Evolutionary conservation across 1,140 invertebrate species (phyloP).

Genomic region (Drosophila nigrodunni): DNA sequence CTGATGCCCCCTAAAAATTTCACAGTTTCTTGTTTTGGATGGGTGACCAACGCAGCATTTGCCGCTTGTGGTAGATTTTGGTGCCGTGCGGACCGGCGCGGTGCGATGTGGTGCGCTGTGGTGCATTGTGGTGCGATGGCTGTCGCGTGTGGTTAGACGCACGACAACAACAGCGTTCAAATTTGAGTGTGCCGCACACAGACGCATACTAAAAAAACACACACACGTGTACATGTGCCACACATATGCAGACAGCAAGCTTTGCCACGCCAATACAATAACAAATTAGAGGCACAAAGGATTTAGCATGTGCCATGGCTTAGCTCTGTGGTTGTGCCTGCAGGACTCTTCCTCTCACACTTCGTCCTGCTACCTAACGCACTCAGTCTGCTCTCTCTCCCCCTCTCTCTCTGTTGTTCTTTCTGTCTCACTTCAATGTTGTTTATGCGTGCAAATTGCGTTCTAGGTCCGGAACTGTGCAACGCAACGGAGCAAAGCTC

Average conservation of each 20-base stretch:
- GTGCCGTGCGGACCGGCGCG: background rate
- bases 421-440: slow-evolving; percentile 21
- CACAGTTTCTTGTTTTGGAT: slow-evolving; percentile 75
- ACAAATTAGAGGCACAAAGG: slow-evolving; percentile 80
- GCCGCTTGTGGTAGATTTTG: background rate
- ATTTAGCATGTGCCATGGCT: slow-evolving; percentile 74
- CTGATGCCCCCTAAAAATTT: slow-evolving; percentile 59
- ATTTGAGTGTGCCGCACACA: slow-evolving; percentile 55
- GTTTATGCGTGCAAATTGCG: slow-evolving; percentile 72
- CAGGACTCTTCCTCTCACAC: background rate
- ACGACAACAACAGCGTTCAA: slow-evolving; percentile 74
- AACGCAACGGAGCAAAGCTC: slow-evolving; percentile 23
- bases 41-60: slow-evolving; percentile 27
- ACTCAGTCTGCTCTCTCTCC: background rate
- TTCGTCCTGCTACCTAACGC: background rate
- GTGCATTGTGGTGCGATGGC: slow-evolving; percentile 27
- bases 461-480: slow-evolving; percentile 39
- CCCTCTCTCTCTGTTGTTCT: background rate
- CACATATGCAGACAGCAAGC: slow-evolving; percentile 29
- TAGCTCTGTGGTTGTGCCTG: slow-evolving; percentile 60
- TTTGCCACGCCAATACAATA: slow-evolving; percentile 79
- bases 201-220: slow-evolving; percentile 19
- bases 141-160: slow-evolving; percentile 63
- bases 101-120: background rate
- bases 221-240: slow-evolving; percentile 9